Percentiles rank a stretch among this genome's conserved stretches.
phyloP scores from a whole-genome alignment of 1,140 invertebrate genomes.

The Mizuhopecten yessoensis region DNA sequence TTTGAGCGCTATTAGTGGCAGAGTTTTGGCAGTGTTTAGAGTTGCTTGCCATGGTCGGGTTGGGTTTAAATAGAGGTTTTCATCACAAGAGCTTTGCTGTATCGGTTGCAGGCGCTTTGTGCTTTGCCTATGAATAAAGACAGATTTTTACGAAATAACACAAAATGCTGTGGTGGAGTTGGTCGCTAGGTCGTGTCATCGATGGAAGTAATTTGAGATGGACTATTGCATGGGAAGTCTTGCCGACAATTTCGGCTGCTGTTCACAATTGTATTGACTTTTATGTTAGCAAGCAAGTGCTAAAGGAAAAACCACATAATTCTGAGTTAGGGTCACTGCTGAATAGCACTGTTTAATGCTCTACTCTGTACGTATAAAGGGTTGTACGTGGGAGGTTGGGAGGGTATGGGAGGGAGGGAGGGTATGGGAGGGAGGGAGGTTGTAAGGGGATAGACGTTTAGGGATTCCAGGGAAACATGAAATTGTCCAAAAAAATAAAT shows the following conservation, averaged over 20 bases:
- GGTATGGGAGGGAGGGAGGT: background rate
- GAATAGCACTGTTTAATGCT: background rate
- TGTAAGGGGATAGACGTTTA: background rate
- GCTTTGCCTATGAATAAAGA: background rate
- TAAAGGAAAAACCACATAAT: background rate
- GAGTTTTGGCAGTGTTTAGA: background rate
- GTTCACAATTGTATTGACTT: conserved; percentile 28
- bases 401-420: background rate
- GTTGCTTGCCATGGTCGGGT: background rate
- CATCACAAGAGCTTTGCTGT: background rate
- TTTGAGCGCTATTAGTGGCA: conserved; percentile 30
- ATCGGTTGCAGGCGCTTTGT: background rate
- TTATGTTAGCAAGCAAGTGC: conserved; percentile 15
- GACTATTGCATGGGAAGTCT: background rate
- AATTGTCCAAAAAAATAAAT: background rate
- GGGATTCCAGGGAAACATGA: background rate
- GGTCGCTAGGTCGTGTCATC: conserved; percentile 29
- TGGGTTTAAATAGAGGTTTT: conserved; percentile 20
- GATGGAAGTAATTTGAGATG: conserved; percentile 33
- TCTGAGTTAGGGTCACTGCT: background rate
- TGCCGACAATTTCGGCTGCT: conserved; percentile 4
- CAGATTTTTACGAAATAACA: background rate
- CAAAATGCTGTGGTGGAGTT: background rate
- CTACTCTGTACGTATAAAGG: background rate
- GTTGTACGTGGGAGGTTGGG: no score